Conservation (phyloP, 1,140 invertebrate species). For the Drosophila tani region DNA sequence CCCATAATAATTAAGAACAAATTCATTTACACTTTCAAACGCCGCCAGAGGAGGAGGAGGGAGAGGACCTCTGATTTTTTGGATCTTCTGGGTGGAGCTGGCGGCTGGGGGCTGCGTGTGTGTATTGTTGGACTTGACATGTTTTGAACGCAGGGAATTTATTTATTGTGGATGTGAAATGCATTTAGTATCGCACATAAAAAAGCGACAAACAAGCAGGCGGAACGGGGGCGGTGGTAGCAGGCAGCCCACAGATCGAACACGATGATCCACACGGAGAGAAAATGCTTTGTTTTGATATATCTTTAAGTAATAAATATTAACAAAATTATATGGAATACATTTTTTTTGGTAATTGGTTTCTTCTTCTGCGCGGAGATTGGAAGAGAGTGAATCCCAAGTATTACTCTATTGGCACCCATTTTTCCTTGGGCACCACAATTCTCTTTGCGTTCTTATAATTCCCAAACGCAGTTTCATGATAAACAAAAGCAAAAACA, state of each 20-base stretch:
- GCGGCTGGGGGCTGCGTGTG: constrained; percentile 16
- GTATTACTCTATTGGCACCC: too few species aligned
- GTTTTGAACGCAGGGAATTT: constrained; percentile 71
- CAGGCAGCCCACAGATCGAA: constrained; percentile 28
- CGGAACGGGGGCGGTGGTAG: constrained; percentile 19
- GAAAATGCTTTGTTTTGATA: background rate
- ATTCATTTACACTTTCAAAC: constrained; percentile 82
- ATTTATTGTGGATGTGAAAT: constrained; percentile 69
- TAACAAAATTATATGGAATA: too few species aligned
- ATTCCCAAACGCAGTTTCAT: too few species aligned
- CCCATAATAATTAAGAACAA: constrained; percentile 81
- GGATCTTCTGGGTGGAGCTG: constrained; percentile 5
- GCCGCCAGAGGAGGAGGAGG: constrained; percentile 20
- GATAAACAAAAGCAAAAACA: too few species aligned
- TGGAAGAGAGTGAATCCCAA: too few species aligned
- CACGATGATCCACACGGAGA: constrained; percentile 20
- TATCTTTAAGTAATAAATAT: background rate
- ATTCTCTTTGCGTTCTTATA: too few species aligned
- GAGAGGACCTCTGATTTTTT: constrained; percentile 10
- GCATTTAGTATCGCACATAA: constrained; percentile 64
- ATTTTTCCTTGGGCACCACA: too few species aligned
- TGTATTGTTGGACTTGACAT: constrained; percentile 70
- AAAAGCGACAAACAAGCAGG: constrained; percentile 61
- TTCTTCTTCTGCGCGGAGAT: background rate
- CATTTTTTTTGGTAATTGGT: background rate